A percentile compares a stretch with the other conserved stretches of the same genome.
Conservation (phyloP, 2,888 invertebrate species). For the Onchidella celtica region DNA sequence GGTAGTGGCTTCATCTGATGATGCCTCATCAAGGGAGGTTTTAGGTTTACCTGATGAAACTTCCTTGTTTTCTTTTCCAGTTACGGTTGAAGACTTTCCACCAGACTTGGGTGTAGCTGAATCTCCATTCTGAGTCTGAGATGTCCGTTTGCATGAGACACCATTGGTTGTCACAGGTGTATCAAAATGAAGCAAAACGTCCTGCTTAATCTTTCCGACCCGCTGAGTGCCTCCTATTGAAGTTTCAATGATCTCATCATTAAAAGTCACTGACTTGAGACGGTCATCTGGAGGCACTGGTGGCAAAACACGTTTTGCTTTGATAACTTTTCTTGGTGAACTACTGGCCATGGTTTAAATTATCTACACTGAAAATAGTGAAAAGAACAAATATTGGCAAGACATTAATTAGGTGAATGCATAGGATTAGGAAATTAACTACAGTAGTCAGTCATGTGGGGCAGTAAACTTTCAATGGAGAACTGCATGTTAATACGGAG, state of each 20-base stretch:
- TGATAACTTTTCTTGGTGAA: conserved; percentile 51
- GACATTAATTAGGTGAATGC: no score
- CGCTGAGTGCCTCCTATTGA: conserved; percentile 75
- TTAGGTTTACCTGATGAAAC: not conserved
- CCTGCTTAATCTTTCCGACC: conserved; percentile 63
- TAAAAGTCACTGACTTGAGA: conserved; percentile 68
- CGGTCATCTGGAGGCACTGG: conserved; percentile 51
- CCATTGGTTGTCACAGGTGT: conserved; percentile 14
- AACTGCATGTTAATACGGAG: no score
- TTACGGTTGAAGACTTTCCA: not conserved
- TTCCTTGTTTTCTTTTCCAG: not conserved
- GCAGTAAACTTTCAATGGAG: no score
- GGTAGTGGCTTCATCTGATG: not conserved
- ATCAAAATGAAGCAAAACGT: conserved; percentile 51
- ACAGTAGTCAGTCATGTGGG: no score
- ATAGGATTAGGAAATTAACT: no score
- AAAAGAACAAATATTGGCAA: not conserved
- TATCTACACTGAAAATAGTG: not conserved
- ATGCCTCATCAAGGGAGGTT: not conserved
- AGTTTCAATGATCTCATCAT: conserved; percentile 71
- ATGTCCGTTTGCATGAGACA: not conserved
- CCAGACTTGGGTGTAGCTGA: not conserved
- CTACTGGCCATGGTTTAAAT: conserved; percentile 45
- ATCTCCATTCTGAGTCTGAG: not conserved
- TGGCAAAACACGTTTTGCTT: conserved; percentile 59